Percentiles rank a stretch among this genome's conserved stretches.
Conservation (phyloP, 1,140 invertebrate genomes). For the Drosophila eugracilis region DNA sequence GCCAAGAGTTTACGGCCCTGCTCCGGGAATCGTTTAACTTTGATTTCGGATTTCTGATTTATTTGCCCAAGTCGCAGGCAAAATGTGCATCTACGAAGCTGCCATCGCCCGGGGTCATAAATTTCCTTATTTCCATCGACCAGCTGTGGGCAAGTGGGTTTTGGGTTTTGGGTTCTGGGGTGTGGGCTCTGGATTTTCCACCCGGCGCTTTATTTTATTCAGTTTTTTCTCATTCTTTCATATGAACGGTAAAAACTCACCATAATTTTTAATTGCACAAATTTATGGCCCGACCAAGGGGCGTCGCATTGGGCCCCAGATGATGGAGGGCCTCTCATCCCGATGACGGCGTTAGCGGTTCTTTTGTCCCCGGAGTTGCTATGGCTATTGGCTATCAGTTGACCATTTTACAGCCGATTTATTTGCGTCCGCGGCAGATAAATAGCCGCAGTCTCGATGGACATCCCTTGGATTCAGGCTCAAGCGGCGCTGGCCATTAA, state of each 20-base stretch:
- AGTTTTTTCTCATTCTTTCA: conserved; percentile 28
- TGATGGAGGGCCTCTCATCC: conserved; percentile 48
- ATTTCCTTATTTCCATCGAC: conserved; percentile 58
- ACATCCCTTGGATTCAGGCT: neutral
- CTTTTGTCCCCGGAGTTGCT: conserved; percentile 62
- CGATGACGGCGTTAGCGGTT: conserved; percentile 76
- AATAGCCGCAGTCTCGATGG: conserved; percentile 32
- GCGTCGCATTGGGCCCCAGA: conserved; percentile 30
- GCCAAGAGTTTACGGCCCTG: conserved; percentile 28
- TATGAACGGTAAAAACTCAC: conserved; percentile 73
- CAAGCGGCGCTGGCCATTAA: conserved; percentile 56
- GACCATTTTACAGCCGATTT: conserved; percentile 73
- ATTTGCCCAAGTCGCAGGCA: conserved; percentile 55
- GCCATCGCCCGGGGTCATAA: conserved; percentile 49
- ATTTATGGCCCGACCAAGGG: conserved; percentile 63
- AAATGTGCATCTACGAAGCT: conserved; percentile 37
- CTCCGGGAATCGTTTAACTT: conserved; percentile 60
- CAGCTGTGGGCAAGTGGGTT: conserved; percentile 34
- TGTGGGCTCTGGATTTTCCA: neutral
- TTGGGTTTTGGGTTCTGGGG: conserved; percentile 16
- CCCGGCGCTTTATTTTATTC: conserved; percentile 6
- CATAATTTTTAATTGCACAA: conserved; percentile 81
- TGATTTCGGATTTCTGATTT: conserved; percentile 70
- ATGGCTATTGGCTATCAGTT: conserved; percentile 30
- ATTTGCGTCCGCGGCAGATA: conserved; percentile 63